A percentile compares a stretch with the other conserved stretches of the same genome.
Conservation (phyloP, 2,797 vertebrate species). For the Enteromius treurensis region DNA sequence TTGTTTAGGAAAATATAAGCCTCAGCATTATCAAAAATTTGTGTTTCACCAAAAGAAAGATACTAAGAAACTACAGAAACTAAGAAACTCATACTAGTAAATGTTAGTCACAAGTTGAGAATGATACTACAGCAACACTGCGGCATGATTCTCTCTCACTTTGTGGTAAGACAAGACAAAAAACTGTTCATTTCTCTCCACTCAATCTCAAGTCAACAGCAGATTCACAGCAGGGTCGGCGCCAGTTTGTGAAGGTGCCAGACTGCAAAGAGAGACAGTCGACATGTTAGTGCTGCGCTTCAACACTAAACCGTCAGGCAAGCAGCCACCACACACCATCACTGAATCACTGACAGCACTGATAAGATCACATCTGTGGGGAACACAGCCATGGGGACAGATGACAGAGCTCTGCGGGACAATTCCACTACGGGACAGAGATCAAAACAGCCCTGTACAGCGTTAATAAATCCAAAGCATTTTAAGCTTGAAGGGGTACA, state of each 20-base stretch:
- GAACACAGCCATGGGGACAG: neutral
- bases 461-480: neutral
- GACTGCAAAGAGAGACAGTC: constrained; percentile 63
- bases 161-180: constrained; percentile 1
- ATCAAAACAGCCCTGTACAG: neutral
- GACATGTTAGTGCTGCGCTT: constrained; percentile 63
- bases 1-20: neutral
- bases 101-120: neutral
- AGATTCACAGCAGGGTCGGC: constrained; percentile 62
- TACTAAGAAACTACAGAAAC: too few relatives aligned
- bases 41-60: neutral
- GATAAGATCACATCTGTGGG: constrained; percentile 18
- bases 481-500: neutral
- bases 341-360: constrained; percentile 8
- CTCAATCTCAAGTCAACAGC: constrained; percentile 57
- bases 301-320: constrained; percentile 42
- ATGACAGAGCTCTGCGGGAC: neutral
- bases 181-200: constrained; percentile 13
- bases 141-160: neutral
- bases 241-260: constrained; percentile 61
- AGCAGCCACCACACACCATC: constrained; percentile 7
- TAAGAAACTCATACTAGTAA: neutral
- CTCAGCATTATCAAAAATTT: neutral
- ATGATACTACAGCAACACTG: neutral
- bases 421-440: neutral